phyloP scores from a whole-genome alignment of 92 coral and sea anemone species.

The Blastomussa wellsi region DNA sequence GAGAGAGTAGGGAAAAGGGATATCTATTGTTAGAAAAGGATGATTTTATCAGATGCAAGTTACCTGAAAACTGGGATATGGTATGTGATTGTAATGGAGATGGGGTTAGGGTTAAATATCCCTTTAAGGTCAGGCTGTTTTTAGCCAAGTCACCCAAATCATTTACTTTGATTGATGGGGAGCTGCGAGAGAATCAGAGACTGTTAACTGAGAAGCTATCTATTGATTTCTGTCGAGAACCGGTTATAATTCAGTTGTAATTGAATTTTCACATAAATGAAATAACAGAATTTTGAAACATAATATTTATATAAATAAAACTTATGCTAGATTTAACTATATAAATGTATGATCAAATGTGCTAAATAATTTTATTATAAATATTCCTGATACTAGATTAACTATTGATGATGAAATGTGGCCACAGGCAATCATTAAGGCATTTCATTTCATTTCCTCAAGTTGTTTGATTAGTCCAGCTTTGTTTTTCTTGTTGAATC shows the following conservation, averaged over 20 bases:
- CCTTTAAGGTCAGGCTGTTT: constrained; percentile 42
- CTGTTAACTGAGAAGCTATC: constrained; percentile 52
- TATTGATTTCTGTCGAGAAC: constrained; percentile 17
- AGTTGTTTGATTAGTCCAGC: constrained; percentile 46
- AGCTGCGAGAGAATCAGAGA: constrained; percentile 19
- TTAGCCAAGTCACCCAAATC: constrained; percentile 40
- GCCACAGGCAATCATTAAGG: too few species aligned
- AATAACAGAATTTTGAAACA: background rate
- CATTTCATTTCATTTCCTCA: background rate
- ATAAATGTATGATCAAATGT: too few species aligned
- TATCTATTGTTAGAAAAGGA: too few species aligned
- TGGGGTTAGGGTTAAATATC: constrained; percentile 42
- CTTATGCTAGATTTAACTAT: too few species aligned
- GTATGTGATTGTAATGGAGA: constrained; percentile 23
- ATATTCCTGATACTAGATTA: background rate
- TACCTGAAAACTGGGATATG: too few species aligned
- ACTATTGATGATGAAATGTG: background rate
- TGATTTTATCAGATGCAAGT: too few species aligned
- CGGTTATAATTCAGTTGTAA: background rate
- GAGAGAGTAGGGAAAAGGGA: background rate
- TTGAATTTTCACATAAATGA: background rate
- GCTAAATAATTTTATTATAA: too few species aligned
- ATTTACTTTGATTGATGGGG: background rate
- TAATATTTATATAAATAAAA: background rate
- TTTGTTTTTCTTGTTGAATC: constrained; percentile 44